Conservation (phyloP, 2,888 invertebrate species). For the Gasteruption jaculator region DNA sequence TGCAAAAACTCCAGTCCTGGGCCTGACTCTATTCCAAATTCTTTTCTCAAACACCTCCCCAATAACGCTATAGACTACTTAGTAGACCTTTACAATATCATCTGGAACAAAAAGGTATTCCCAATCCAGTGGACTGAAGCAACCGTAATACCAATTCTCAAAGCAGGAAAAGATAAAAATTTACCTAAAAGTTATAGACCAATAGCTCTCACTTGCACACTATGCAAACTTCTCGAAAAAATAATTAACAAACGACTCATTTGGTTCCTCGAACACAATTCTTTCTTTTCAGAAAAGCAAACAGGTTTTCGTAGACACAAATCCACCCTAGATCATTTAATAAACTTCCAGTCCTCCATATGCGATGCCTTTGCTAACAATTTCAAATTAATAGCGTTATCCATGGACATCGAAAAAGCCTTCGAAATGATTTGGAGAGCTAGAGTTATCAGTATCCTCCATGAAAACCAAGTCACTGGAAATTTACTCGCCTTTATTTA, state of each 20-base stretch:
- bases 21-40: constrained; percentile 17
- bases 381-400: constrained; percentile 14
- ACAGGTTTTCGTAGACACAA: constrained; percentile 19
- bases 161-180: constrained; percentile 17
- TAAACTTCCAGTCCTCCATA: constrained; percentile 17
- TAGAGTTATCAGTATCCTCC: background rate
- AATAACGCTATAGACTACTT: constrained; percentile 1
- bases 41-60: constrained; percentile 18
- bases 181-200: constrained; percentile 17
- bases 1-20: constrained; percentile 14
- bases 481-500: background rate
- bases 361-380: constrained; percentile 17
- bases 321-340: constrained; percentile 21
- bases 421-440: constrained; percentile 4
- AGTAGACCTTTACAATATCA: constrained; percentile 17
- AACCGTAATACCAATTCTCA: constrained; percentile 18
- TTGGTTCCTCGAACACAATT: constrained; percentile 21
- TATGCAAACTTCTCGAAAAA: constrained; percentile 23
- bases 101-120: constrained; percentile 15
- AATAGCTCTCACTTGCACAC: constrained; percentile 20
- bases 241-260: constrained; percentile 20
- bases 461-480: background rate
- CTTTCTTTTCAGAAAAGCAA: constrained; percentile 17
- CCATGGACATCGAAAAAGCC: no score
- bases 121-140: constrained; percentile 18